A percentile compares a stretch with the other conserved stretches of the same genome.
phyloP scores from a whole-genome alignment of 2,113 vertebrate species.

The Egretta garzetta region DNA sequence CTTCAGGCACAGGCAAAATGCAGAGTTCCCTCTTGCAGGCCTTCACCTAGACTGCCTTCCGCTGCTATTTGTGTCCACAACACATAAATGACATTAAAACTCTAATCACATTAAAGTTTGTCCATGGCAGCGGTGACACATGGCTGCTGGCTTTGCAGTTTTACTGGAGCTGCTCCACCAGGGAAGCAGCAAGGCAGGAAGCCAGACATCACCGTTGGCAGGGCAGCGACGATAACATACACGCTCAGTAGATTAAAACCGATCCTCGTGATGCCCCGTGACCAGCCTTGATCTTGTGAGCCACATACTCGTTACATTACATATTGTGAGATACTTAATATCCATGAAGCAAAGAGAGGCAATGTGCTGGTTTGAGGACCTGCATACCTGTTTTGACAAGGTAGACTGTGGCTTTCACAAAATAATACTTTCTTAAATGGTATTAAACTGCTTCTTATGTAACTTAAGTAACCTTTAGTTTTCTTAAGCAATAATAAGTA shows the following conservation, averaged over 20 bases:
- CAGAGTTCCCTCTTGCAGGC: neutral
- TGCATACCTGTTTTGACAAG: neutral
- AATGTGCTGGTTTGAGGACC: neutral
- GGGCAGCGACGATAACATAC: neutral
- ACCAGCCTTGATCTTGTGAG: neutral
- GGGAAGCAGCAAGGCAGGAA: neutral
- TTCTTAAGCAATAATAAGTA: neutral
- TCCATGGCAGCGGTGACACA: fast-evolving
- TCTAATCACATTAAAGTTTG: neutral
- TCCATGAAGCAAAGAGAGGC: neutral
- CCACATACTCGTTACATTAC: neutral
- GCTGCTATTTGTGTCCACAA: neutral
- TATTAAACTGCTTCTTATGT: neutral
- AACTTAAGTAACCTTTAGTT: neutral
- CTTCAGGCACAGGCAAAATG: neutral
- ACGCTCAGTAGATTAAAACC: neutral
- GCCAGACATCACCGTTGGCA: neutral
- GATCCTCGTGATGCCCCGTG: neutral
- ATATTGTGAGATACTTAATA: neutral
- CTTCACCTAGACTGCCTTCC: neutral
- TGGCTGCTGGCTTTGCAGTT: neutral
- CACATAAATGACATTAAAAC: neutral
- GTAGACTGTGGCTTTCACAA: neutral
- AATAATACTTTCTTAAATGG: neutral
- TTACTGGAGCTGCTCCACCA: neutral